Evolutionary conservation across 1,140 invertebrate species (phyloP), one percentile per base, ranked within the genome.

Genomic region (Amphibalanus amphitrite): DNA sequence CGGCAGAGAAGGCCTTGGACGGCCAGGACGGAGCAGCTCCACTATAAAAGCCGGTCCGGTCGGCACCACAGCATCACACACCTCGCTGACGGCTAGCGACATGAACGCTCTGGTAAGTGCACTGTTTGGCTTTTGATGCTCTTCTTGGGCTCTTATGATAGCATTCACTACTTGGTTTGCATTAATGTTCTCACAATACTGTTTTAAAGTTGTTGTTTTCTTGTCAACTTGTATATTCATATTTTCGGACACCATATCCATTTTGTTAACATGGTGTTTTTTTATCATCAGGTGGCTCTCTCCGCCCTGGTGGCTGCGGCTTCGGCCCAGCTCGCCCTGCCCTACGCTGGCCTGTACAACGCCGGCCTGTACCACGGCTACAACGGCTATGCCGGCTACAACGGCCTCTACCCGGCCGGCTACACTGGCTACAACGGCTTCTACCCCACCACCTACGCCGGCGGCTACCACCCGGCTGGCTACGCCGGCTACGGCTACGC

Each of bases 271-370:
- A 38, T 38, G 4, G 13, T 59, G 10, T 59, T 28, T 47, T 3
- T 40, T 29, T 71, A 28, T 72, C 75, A 75, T 8, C 75, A 80
- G 79, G 78, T 77, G 76, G 78, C 77, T 59, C 71, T 79, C 29
- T 74, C 74, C 71, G 76, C 78, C 69, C 72, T 76, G 59, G 72
- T 76, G 71, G 78, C 78, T 59, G 75, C n/a, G 70, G 68, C 67
- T 72, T 71, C 69, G 64, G 47, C 75, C 72, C 72, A 71, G 71
- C 71, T 67, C n/a, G 26, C n/a, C 59, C 40, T 29, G 6, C 72
- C 72, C 23, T 73, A 71, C 47, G 25, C 26, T 25, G 25, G n/a
- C 29, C n/a, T n/a, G n/a, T 71, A 71, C 59, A 28, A 59, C 28
- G 29, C 33, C n/a, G 47, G 33, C 23, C 59, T 38, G 38, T 72